A percentile compares a stretch with the other conserved stretches of the same genome.
phyloP scores from a whole-genome alignment of 1,140 invertebrate genomes.

The Drosophila insularis region DNA sequence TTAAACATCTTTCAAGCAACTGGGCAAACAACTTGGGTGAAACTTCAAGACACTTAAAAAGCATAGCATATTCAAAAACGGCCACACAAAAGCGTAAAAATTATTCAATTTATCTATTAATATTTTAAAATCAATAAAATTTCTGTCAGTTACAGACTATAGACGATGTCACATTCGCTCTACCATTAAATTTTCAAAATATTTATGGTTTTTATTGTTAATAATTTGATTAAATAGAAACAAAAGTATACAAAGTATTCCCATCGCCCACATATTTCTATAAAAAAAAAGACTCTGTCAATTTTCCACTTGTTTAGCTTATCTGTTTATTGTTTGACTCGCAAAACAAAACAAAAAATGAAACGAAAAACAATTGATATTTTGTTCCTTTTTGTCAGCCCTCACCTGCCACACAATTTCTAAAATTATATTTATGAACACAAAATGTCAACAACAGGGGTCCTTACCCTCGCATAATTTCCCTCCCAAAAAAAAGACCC shows the following conservation, averaged over 20 bases:
- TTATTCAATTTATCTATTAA: neutral
- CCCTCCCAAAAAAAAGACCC: neutral
- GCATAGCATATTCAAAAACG: no score
- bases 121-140: neutral
- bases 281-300: neutral
- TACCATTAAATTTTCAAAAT: neutral
- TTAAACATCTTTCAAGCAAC: neutral
- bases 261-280: neutral
- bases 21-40: no score
- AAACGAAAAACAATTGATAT: constrained; percentile 10
- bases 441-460: constrained; percentile 8
- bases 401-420: neutral
- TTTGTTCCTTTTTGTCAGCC: constrained; percentile 8
- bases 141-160: neutral
- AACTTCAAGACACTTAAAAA: no score
- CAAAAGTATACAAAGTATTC: neutral
- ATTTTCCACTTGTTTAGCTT: constrained; percentile 4
- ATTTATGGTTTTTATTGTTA: neutral
- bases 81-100: no score
- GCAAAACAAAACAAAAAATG: neutral
- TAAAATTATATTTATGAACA: constrained; percentile 6
- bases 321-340: neutral
- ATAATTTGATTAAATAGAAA: neutral
- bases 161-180: neutral
- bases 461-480: neutral